Base-by-base conservation (phyloP, 1,140 invertebrate genomes). In the Hetaerina americana region DNA sequence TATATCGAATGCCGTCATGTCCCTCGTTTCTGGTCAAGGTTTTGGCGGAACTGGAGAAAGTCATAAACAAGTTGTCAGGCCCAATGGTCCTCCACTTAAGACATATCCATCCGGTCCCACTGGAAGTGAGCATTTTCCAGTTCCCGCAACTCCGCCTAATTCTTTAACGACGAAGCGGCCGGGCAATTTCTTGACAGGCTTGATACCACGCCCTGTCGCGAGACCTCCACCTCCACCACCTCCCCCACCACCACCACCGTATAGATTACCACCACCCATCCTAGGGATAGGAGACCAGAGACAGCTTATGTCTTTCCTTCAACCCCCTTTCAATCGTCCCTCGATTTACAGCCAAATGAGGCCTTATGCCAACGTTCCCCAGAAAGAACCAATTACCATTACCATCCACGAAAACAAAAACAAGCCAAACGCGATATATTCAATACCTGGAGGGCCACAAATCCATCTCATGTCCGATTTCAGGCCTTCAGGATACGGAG, bases 91-190 rank as follows among this genome's bases (percentile, higher is more conserved):
- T 27, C 26, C 67, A 66, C 25, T 29, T 49, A 29, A 66, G 68
- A 18, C 73, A 72, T 49, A 72, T 72, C 1, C 72, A 73, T 66
- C 73, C 71, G 15, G 66, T 72, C 28, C 74, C 70, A 68, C 72
- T 57, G 67, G 73, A n/a, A n/a, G n/a, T n/a, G n/a, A n/a, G 2
- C 68, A n/a, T 69, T n/a, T 27, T 27, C 24, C 26, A 8, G n/a
- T 27, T 25, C 68, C 26, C 68, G 29, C 26, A 69, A 29, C n/a
- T 6, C 24, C 29, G 26, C 68, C 68, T 29, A 5, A n/a, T 69
- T 18, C n/a, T n/a, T n/a, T n/a, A n/a, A n/a, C n/a, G n/a, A n/a
- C n/a, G n/a, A n/a, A n/a, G n/a, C n/a, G n/a, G n/a, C n/a, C n/a
- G n/a, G n/a, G n/a, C n/a, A n/a, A n/a, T n/a, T n/a, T n/a, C n/a